Conservation (phyloP, 2,888 invertebrate genomes). For the Cryptocheilus praepositus region DNA sequence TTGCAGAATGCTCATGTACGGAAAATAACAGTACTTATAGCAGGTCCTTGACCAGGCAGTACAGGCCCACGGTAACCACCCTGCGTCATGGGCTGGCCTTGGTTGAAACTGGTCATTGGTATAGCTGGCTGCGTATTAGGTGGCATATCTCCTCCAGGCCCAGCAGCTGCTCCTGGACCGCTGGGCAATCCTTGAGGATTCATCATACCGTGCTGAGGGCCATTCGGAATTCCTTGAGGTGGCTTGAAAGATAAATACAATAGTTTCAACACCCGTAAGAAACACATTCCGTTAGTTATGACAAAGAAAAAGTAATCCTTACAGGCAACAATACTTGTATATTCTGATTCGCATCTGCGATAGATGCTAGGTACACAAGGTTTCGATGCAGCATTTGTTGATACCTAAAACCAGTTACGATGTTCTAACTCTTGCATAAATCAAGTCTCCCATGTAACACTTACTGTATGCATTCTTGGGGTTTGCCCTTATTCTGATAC, state of each 20-base stretch:
- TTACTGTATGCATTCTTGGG: conserved; percentile 93
- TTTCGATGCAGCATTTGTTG: conserved; percentile 97
- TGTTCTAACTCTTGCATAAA: background rate
- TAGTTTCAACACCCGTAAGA: background rate
- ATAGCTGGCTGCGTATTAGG: conserved; percentile 71
- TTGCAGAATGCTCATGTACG: too few relatives aligned
- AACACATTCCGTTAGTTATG: background rate
- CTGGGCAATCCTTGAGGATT: conserved; percentile 73
- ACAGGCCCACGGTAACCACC: conserved; percentile 77
- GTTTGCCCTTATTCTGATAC: conserved; percentile 95
- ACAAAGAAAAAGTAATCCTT: conserved; percentile 63
- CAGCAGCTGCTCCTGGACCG: conserved; percentile 68
- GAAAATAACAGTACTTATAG: conserved; percentile 69
- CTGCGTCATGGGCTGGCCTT: conserved; percentile 73
- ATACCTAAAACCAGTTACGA: conserved; percentile 75
- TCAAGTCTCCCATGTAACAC: conserved; percentile 46
- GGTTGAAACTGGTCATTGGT: conserved; percentile 71
- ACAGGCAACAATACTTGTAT: conserved; percentile 93
- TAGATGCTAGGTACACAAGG: conserved; percentile 94
- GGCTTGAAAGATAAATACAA: conserved; percentile 73
- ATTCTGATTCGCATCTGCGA: conserved; percentile 97
- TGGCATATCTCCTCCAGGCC: conserved; percentile 70
- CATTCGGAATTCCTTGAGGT: conserved; percentile 77
- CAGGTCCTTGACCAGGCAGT: conserved; percentile 77
- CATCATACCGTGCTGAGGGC: conserved; percentile 74